Conservation (phyloP, 2,888 invertebrate genomes). For the Agriopis leucophaearia region DNA sequence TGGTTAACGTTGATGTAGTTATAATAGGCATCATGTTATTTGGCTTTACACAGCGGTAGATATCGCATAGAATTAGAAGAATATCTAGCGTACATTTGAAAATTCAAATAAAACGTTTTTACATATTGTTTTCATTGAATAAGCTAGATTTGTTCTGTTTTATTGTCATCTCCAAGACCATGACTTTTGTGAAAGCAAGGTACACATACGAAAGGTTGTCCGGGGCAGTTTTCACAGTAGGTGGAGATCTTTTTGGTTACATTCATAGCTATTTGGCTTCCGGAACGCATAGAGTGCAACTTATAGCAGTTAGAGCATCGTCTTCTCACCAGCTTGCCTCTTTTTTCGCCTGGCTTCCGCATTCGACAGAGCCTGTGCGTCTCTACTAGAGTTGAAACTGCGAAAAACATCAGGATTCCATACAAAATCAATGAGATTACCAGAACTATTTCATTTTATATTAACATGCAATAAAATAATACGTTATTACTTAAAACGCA, state of each 20-base stretch:
- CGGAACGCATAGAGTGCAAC: slow-evolving; percentile 45
- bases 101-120: no score
- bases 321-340: slow-evolving; percentile 32
- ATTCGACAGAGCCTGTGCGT: slow-evolving; percentile 4
- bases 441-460: not conserved
- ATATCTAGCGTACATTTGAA: no score
- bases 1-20: no score
- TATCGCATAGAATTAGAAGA: no score
- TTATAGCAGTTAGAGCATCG: slow-evolving; percentile 52
- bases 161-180: slow-evolving; percentile 1
- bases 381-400: slow-evolving; percentile 1
- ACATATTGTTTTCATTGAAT: no score
- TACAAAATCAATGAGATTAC: not conserved
- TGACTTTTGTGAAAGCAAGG: slow-evolving; percentile 1
- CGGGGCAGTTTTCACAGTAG: slow-evolving; percentile 2
- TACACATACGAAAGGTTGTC: not conserved
- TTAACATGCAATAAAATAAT: not conserved
- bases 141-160: not conserved
- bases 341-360: not conserved
- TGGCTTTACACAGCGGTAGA: no score
- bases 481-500: not conserved
- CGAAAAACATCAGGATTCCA: not conserved
- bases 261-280: slow-evolving; percentile 48
- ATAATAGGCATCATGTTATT: no score
- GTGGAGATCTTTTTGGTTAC: slow-evolving; percentile 21